Percentiles rank a stretch among this genome's conserved stretches.
Evolutionary conservation across 2,113 vertebrate species (phyloP).

Genomic region (Raja brachyura): DNA sequence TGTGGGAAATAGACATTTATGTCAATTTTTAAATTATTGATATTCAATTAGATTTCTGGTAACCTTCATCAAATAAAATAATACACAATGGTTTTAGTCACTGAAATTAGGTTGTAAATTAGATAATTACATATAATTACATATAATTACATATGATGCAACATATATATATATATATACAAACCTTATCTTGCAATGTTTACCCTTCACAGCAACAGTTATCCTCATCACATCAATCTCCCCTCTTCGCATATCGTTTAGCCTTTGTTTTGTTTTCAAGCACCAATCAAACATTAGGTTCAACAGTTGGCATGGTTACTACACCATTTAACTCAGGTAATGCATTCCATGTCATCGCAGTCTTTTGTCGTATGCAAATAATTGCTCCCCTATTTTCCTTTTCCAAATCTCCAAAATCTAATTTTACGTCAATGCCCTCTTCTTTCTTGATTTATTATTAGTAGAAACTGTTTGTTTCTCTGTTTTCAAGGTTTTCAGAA

Average conservation of each 20-base stretch:
- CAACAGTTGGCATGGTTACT: conserved; percentile 3
- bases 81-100: background rate
- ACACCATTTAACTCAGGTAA: background rate
- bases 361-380: background rate
- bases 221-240: background rate
- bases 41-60: background rate
- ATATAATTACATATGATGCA: background rate
- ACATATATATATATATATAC: background rate
- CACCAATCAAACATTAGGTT: background rate
- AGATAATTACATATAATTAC: background rate
- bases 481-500: background rate
- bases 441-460: background rate
- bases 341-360: background rate
- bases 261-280: background rate
- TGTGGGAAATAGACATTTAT: background rate
- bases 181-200: background rate
- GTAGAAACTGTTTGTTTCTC: background rate
- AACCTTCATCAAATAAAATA: background rate
- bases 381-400: background rate
- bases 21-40: background rate
- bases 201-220: background rate
- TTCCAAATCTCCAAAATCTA: background rate
- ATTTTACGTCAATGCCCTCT: background rate
- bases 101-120: background rate
- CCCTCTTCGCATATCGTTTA: background rate